phyloP scores from a whole-genome alignment of 2,113 vertebrate genomes.

The Dipodomys spectabilis region DNA sequence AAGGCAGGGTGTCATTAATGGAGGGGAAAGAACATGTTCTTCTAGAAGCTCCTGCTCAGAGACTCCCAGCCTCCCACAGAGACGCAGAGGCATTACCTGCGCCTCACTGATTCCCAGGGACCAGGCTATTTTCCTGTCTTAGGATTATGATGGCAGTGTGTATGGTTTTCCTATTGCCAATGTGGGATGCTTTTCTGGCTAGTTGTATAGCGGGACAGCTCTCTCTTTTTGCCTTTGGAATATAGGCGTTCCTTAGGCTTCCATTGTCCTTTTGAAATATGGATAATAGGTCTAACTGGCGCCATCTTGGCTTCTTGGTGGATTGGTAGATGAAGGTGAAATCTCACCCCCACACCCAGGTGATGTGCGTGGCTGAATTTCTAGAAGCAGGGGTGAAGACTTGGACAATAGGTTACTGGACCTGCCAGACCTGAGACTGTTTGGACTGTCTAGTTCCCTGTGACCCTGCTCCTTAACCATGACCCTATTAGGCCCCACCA shows the following conservation, averaged over 20 bases:
- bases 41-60: conserved; percentile 57
- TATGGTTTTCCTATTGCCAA: neutral
- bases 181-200: neutral
- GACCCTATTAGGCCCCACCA: no score
- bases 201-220: neutral
- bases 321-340: no score
- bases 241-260: neutral
- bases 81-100: neutral
- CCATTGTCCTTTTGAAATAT: neutral
- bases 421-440: no score
- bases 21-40: conserved; percentile 37
- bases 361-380: no score
- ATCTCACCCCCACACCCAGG: no score
- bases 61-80: conserved; percentile 67
- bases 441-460: no score
- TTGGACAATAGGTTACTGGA: no score
- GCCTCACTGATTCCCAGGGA: conserved; percentile 36
- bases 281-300: no score
- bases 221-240: neutral
- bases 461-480: no score
- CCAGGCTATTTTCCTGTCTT: neutral
- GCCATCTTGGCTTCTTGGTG: no score
- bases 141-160: conserved; percentile 8
- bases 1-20: neutral
- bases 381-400: no score